Evolutionary conservation across 2,888 invertebrate genomes (phyloP).

Genomic region (Netelia melanura): DNA sequence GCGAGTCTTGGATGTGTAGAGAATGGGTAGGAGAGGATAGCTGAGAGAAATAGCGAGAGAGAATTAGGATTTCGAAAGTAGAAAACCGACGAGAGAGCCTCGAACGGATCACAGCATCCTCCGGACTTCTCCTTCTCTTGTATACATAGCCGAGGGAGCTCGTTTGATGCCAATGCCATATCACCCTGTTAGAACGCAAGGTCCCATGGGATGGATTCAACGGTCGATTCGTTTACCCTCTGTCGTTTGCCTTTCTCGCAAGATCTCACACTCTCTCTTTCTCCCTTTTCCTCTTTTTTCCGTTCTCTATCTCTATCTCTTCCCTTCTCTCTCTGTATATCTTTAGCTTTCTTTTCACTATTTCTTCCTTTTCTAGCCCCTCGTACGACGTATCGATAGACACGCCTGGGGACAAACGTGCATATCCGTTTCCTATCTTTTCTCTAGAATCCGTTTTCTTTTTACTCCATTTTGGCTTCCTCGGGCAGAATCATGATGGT

Average conservation of each 20-base stretch:
- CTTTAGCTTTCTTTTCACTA: slow-evolving; percentile 4
- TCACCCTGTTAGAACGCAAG: slow-evolving; percentile 36
- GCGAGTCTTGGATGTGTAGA: slow-evolving; percentile 12
- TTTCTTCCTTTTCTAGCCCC: slow-evolving; percentile 13
- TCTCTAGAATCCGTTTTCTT: slow-evolving; percentile 3
- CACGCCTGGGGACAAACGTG: slow-evolving; percentile 1
- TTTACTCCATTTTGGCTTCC: slow-evolving; percentile 1
- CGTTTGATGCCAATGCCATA: slow-evolving; percentile 40
- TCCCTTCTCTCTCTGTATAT: too few species aligned
- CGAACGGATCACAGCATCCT: slow-evolving; percentile 49
- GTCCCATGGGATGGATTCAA: slow-evolving; percentile 57
- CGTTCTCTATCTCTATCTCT: too few species aligned
- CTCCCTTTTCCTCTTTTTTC: not conserved
- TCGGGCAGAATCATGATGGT: not conserved
- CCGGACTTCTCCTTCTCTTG: slow-evolving; percentile 23
- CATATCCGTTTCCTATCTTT: not conserved
- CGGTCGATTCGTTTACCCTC: slow-evolving; percentile 63
- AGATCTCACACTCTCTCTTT: not conserved
- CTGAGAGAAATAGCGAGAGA: slow-evolving; percentile 7
- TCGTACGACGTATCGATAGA: slow-evolving; percentile 33
- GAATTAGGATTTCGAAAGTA: slow-evolving; percentile 57
- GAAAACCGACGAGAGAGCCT: slow-evolving; percentile 54
- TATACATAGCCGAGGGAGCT: slow-evolving; percentile 15
- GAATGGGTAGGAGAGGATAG: not conserved
- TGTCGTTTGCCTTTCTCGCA: slow-evolving; percentile 66